Evolutionary conservation across 2,797 vertebrate genomes (phyloP).

Genomic region (Pseudotriccus pelzelni): DNA sequence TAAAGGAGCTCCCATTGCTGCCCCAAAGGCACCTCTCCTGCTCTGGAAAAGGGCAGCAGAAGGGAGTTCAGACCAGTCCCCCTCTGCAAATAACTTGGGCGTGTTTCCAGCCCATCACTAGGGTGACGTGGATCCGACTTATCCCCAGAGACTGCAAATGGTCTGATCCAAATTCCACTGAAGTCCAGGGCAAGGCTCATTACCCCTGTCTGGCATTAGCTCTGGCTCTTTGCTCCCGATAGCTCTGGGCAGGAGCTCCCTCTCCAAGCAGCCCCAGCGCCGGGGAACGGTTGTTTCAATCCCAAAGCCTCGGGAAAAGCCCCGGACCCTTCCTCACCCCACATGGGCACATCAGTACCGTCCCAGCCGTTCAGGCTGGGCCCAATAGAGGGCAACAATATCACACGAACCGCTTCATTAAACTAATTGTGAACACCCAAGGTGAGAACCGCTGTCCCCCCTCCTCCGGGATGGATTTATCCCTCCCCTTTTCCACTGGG

Average conservation of each 20-base stretch:
- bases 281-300: fast-evolving
- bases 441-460: background rate
- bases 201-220: constrained; percentile 38
- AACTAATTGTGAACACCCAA: background rate
- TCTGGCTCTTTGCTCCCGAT: background rate
- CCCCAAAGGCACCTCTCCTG: background rate
- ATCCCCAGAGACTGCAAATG: constrained; percentile 39
- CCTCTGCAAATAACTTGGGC: background rate
- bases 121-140: background rate
- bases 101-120: background rate
- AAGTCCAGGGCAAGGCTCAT: constrained; percentile 45
- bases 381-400: constrained; percentile 62
- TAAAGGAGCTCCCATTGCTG: background rate
- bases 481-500: background rate
- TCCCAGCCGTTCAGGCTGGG: constrained; percentile 8
- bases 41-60: background rate
- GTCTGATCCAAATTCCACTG: constrained; percentile 44
- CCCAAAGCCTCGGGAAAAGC: background rate
- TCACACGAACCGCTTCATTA: background rate
- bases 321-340: background rate
- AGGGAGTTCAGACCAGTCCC: background rate
- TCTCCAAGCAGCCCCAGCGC: background rate
- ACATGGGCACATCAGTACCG: fast-evolving
- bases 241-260: background rate
- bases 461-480: background rate